Percentiles rank a stretch among this genome's conserved stretches.
Conservation (phyloP, 2,113 vertebrate species). For the Rynchops niger region DNA sequence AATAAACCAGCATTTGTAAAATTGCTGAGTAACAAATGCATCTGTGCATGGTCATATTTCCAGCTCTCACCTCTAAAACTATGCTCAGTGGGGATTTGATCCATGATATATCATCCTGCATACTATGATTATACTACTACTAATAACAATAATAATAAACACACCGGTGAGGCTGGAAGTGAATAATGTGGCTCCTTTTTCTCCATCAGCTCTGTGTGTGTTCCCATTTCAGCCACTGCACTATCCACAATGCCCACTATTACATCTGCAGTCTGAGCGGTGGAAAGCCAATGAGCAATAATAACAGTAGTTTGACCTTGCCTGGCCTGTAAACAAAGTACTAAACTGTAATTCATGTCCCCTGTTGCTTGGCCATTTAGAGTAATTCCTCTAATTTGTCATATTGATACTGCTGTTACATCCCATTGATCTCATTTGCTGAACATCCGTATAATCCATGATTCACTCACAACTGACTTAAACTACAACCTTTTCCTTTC, state of each 20-base stretch:
- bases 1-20: not conserved
- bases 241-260: not conserved
- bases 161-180: not conserved
- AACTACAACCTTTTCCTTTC: not conserved
- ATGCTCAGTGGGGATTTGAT: not conserved
- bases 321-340: slow-evolving; percentile 28
- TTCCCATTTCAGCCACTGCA: not conserved
- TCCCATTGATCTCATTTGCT: slow-evolving; percentile 24
- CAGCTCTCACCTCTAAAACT: not conserved
- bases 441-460: not conserved
- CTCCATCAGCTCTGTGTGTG: not conserved
- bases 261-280: not conserved
- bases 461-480: not conserved
- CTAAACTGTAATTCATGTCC: slow-evolving; percentile 19
- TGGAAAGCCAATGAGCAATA: not conserved
- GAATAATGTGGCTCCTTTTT: not conserved
- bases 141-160: not conserved
- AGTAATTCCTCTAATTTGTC: slow-evolving; percentile 50
- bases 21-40: not conserved
- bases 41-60: not conserved
- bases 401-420: slow-evolving; percentile 23
- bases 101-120: not conserved
- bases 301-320: not conserved
- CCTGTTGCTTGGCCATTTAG: slow-evolving; percentile 7
- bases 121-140: not conserved